A percentile compares a stretch with the other conserved stretches of the same genome.
These are phyloP conservation scores for Odontamblyopus rebecca DNA, from an alignment of 2,797 vertebrate genomes.

Conservation along the genomic window DNA sequence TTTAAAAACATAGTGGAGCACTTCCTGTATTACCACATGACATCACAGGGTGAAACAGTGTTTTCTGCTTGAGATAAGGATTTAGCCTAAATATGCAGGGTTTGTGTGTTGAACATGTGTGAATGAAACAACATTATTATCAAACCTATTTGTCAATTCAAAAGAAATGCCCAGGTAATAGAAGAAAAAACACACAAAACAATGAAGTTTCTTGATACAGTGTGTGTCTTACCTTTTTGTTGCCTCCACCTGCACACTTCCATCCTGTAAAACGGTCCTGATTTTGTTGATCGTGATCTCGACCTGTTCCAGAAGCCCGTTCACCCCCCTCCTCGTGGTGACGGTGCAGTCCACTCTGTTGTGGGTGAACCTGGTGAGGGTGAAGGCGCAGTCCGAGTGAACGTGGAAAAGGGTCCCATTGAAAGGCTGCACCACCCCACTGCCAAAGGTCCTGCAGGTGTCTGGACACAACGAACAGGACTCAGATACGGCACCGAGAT, in stretches of 20 bases:
- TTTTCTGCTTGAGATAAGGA: too few species aligned
- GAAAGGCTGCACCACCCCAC: conserved; percentile 70
- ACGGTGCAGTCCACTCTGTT: conserved; percentile 74
- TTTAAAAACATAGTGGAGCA: too few species aligned
- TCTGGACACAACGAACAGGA: conserved; percentile 51
- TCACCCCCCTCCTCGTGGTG: conserved; percentile 51
- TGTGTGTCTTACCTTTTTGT: conserved; percentile 59
- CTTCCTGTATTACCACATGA: too few species aligned
- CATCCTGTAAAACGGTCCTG: conserved; percentile 60
- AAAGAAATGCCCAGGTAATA: too few species aligned
- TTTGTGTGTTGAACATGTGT: too few species aligned
- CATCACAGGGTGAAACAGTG: too few species aligned
- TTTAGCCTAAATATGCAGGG: too few species aligned
- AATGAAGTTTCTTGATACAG: too few species aligned
- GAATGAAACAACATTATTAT: too few species aligned
- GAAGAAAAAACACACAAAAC: too few species aligned
- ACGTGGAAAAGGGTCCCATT: conserved; percentile 61
- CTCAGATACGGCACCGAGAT: too few species aligned
- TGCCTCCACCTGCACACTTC: conserved; percentile 65
- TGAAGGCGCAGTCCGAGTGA: conserved; percentile 69
- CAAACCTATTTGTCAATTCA: too few species aligned
- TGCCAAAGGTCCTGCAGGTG: conserved; percentile 75
- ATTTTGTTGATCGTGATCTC: conserved; percentile 76
- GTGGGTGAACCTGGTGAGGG: conserved; percentile 74
- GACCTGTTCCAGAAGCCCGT: conserved; percentile 62